Evolutionary conservation across 2,888 invertebrate genomes (phyloP).

Genomic region (Pristionchus maxplancki): DNA sequence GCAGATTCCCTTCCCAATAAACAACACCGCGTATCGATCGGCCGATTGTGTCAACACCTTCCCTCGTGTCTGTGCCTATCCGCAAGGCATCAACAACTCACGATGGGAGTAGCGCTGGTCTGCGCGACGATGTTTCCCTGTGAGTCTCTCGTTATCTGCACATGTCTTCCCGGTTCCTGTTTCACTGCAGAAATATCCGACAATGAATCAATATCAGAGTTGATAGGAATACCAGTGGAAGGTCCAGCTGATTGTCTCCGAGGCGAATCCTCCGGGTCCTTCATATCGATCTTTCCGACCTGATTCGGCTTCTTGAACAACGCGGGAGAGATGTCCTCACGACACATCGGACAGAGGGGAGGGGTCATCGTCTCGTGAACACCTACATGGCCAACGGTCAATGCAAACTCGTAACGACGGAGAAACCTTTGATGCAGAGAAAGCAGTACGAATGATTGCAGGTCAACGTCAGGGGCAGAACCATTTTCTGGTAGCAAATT

Average conservation of each 20-base stretch:
- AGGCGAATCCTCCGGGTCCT: conserved; percentile 49
- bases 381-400: neutral
- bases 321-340: conserved; percentile 56
- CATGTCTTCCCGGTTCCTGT: neutral
- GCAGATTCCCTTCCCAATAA: too few relatives aligned
- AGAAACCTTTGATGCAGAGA: conserved; percentile 67
- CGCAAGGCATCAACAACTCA: too few relatives aligned
- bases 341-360: conserved; percentile 62
- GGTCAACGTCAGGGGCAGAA: conserved; percentile 57
- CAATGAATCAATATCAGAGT: neutral
- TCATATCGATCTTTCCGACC: conserved; percentile 44
- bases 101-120: conserved; percentile 9
- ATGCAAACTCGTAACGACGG: neutral
- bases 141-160: conserved; percentile 7
- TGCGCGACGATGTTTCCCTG: conserved; percentile 18
- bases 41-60: too few relatives aligned
- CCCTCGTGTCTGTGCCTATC: too few relatives aligned
- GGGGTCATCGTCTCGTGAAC: conserved; percentile 30
- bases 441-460: conserved; percentile 70
- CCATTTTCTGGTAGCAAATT: conserved; percentile 61
- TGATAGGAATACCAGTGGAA: neutral
- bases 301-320: conserved; percentile 57
- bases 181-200: neutral
- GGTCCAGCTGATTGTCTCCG: neutral
- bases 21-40: too few relatives aligned